phyloP scores from a whole-genome alignment of 2,797 vertebrate species.

The Emydoidea blandingii region DNA sequence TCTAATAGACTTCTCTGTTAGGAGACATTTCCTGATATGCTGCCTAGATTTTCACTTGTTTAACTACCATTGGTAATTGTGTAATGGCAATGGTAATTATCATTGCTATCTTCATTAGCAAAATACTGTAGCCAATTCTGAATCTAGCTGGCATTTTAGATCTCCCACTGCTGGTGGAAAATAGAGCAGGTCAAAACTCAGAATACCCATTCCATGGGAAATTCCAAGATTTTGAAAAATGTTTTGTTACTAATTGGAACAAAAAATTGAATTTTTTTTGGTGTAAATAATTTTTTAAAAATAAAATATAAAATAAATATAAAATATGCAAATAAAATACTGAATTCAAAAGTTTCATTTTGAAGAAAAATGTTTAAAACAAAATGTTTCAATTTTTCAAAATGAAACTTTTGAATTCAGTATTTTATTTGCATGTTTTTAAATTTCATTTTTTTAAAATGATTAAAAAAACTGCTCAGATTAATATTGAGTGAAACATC shows the following conservation, averaged over 20 bases:
- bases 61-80: not conserved
- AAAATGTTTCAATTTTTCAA: not conserved
- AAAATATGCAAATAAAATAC: not conserved
- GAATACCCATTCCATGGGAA: not conserved
- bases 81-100: constrained; percentile 13
- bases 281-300: too few relatives aligned
- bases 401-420: not conserved
- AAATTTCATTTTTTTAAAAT: not conserved
- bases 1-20: not conserved
- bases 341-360: not conserved
- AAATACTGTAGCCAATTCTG: not conserved
- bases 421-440: not conserved
- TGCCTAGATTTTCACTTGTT: not conserved
- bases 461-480: not conserved
- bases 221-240: not conserved
- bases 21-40: not conserved
- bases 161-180: not conserved
- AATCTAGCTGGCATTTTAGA: not conserved
- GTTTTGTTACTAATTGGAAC: not conserved
- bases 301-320: too few relatives aligned
- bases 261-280: not conserved
- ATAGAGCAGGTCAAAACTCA: not conserved
- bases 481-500: accelerated
- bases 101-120: not conserved
- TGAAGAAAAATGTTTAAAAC: not conserved